Conservation (phyloP, 1,140 invertebrate genomes). For the Patella vulgata region DNA sequence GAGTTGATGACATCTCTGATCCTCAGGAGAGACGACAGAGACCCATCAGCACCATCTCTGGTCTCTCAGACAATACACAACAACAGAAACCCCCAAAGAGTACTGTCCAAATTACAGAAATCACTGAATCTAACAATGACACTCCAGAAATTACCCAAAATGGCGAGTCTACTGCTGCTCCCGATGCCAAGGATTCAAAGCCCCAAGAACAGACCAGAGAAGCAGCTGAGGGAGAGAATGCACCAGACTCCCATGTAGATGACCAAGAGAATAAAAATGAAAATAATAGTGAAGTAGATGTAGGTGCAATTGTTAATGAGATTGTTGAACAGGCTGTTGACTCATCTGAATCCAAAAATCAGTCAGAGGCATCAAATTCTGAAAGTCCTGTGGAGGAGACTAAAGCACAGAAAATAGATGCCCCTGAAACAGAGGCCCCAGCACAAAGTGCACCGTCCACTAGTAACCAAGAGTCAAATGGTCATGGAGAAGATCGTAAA, state of each 20-base stretch:
- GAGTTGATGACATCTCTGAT: slow-evolving; percentile 94
- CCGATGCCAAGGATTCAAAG: slow-evolving; percentile 10
- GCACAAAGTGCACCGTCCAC: slow-evolving; percentile 4
- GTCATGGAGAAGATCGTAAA: slow-evolving; percentile 45
- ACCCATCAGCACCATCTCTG: slow-evolving; percentile 95
- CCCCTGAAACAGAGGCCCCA: slow-evolving; percentile 1
- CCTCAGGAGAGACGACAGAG: slow-evolving; percentile 89
- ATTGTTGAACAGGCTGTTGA: slow-evolving; percentile 1
- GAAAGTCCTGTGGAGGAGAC: neutral
- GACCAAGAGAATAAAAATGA: slow-evolving; percentile 13
- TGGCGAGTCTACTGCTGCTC: slow-evolving; percentile 9
- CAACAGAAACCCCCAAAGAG: slow-evolving; percentile 41
- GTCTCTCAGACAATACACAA: slow-evolving; percentile 62
- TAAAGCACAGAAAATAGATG: neutral
- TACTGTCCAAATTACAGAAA: slow-evolving; percentile 56
- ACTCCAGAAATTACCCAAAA: slow-evolving; percentile 11
- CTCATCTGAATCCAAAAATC: slow-evolving; percentile 1
- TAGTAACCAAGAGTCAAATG: slow-evolving; percentile 12
- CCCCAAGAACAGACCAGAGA: slow-evolving; percentile 13
- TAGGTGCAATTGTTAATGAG: slow-evolving; percentile 14
- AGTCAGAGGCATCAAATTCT: slow-evolving; percentile 7
- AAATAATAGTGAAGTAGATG: neutral
- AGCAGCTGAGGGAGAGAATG: slow-evolving; percentile 4
- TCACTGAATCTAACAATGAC: slow-evolving; percentile 32
- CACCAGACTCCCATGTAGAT: slow-evolving; percentile 5